phyloP scores from a whole-genome alignment of 2,888 invertebrate species.

The Sericinus montela region DNA sequence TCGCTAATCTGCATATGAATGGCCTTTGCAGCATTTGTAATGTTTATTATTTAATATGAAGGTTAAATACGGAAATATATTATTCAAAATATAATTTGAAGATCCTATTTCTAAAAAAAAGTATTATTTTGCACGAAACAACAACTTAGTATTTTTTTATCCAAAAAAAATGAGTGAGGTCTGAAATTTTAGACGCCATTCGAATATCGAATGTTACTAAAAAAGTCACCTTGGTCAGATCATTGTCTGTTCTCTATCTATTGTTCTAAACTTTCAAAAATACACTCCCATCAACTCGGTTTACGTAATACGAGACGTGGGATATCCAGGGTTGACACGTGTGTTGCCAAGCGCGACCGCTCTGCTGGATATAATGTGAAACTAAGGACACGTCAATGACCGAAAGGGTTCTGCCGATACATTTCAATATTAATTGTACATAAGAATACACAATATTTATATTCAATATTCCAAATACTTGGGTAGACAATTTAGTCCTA shows the following conservation, averaged over 20 bases:
- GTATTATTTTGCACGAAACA: background rate
- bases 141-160: background rate
- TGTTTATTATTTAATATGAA: too few species aligned
- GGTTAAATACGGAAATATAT: too few species aligned
- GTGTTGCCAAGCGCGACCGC: slow-evolving; percentile 19
- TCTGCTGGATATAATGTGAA: slow-evolving; percentile 14
- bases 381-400: slow-evolving; percentile 12
- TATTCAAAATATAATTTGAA: too few species aligned
- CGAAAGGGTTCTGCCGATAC: slow-evolving; percentile 1
- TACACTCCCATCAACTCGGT: slow-evolving; percentile 8
- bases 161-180: background rate
- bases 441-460: too few species aligned
- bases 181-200: slow-evolving; percentile 16
- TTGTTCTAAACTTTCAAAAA: slow-evolving; percentile 18
- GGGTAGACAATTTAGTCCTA: too few species aligned
- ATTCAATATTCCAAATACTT: too few species aligned
- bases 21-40: too few species aligned
- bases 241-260: slow-evolving; percentile 7
- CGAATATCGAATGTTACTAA: slow-evolving; percentile 18
- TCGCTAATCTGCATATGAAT: too few species aligned
- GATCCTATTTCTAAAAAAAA: background rate
- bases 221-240: slow-evolving; percentile 17
- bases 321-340: slow-evolving; percentile 21
- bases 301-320: slow-evolving; percentile 20
- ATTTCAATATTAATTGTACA: background rate